Conservation (phyloP, 1,140 invertebrate genomes). For the Hylyphantes graminicola region DNA sequence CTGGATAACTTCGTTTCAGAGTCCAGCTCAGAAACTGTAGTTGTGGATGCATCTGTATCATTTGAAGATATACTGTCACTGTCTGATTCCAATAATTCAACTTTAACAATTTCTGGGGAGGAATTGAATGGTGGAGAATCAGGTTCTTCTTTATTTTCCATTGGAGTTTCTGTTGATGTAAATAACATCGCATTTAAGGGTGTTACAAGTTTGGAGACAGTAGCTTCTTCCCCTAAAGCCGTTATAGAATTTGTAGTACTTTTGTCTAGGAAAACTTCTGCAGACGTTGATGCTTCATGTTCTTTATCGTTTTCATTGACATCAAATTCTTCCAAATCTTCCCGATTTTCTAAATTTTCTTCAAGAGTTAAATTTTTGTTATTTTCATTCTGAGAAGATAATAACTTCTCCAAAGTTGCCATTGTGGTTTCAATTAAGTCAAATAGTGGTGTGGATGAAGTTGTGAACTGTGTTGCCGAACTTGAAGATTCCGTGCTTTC, state of each 20-base stretch:
- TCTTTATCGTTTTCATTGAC: not conserved
- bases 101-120: conserved; percentile 1
- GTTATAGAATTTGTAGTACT: no score
- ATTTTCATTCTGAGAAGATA: not conserved
- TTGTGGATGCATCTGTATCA: not conserved
- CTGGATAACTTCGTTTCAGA: not conserved
- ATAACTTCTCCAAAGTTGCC: conserved; percentile 13
- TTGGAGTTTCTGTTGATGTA: not conserved
- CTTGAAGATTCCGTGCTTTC: not conserved
- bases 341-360: conserved; percentile 6
- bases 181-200: not conserved
- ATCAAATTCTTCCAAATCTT: not conserved
- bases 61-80: not conserved
- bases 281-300: no score
- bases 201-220: conserved; percentile 10
- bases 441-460: not conserved
- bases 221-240: not conserved
- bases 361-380: conserved; percentile 31
- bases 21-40: not conserved
- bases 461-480: not conserved
- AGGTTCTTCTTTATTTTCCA: conserved; percentile 2
- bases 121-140: not conserved
- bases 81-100: not conserved
- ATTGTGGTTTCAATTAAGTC: not conserved
- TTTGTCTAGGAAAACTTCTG: no score